Conservation (phyloP, 2,113 vertebrate species). For the Pteruthius melanotis region DNA sequence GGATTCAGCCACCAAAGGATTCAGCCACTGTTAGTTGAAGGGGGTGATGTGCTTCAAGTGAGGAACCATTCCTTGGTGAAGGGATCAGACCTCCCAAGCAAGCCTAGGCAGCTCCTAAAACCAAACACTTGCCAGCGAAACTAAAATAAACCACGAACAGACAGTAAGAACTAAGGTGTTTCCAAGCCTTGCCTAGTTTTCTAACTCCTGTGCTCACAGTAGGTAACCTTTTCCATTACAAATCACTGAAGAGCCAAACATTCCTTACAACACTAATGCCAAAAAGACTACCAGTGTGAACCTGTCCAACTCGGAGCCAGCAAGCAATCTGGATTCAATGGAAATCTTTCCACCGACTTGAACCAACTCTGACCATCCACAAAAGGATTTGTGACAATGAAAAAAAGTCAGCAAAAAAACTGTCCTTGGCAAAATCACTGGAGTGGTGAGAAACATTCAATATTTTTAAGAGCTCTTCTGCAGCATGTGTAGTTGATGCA, state of each 20-base stretch:
- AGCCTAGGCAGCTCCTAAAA: not conserved
- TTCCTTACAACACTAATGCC: not conserved
- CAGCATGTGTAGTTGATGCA: not conserved
- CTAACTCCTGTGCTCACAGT: not conserved
- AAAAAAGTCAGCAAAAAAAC: not conserved
- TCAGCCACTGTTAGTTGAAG: constrained; percentile 16
- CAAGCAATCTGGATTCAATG: not conserved
- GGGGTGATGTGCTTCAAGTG: constrained; percentile 36
- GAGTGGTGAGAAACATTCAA: not conserved
- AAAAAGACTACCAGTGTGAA: not conserved
- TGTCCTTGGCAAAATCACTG: not conserved
- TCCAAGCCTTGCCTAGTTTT: not conserved
- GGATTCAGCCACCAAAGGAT: not conserved
- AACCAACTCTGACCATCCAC: not conserved
- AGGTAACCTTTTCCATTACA: not conserved
- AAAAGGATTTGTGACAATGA: not conserved
- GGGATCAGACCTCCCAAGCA: constrained; percentile 33
- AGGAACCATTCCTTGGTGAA: constrained; percentile 28
- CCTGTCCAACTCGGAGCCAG: not conserved
- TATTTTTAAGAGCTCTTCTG: not conserved
- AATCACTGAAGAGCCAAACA: not conserved
- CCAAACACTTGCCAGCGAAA: not conserved
- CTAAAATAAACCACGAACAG: not conserved
- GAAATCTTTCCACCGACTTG: not conserved
- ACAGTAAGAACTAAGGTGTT: not conserved